Evolutionary conservation across 1,140 invertebrate genomes (phyloP), one percentile per base, ranked within the genome.

Genomic region (Gryllus bimaculatus): DNA sequence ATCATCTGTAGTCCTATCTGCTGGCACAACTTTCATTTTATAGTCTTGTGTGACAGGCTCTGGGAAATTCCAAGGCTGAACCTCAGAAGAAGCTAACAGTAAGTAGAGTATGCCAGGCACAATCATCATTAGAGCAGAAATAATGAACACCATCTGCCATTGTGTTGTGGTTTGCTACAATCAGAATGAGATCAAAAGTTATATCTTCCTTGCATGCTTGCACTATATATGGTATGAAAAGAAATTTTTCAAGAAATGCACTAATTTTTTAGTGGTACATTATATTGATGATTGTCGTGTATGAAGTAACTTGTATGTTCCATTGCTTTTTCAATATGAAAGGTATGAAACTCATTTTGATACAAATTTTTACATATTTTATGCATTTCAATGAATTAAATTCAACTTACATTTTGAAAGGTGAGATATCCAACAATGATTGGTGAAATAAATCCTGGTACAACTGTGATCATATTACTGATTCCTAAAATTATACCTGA

Each of bases 111-210:
- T 80, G 21, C 89, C 88, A 47, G 88, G 87, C 21, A 85, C 79
- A 6, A 88, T 83, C 0, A 90, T 81, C 84, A 90, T 89, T 0
- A 81, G 82, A 7, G 89, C 86, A 0, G 88, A 85, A 7, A 92
- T 88, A 21, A 91, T 83, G 81, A 91, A 92, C 0, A 92, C 90
- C 80, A 89, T 85, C 81, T 90, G 88, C 91, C 91, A 92, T 81
- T 91, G 90, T 4, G 86, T 86, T 47, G 90, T 86, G 0, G 90
- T 91, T 91, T 92, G 90, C 91, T 92, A 81, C 0, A 86, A 85
- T 82, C 77, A 82, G 80, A 80, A 79, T 66, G 75, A 78, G 21
- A 54, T 47, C 39, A 12, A 5, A 4, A 7, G 1, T 39, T 12
- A 77, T 39, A 12, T 47, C 8, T 20, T 10, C 0, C 76, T 77